Evolutionary conservation across 2,888 invertebrate genomes (phyloP), one percentile per base, ranked within the genome.

Genomic region (Amphipyra berbera): DNA sequence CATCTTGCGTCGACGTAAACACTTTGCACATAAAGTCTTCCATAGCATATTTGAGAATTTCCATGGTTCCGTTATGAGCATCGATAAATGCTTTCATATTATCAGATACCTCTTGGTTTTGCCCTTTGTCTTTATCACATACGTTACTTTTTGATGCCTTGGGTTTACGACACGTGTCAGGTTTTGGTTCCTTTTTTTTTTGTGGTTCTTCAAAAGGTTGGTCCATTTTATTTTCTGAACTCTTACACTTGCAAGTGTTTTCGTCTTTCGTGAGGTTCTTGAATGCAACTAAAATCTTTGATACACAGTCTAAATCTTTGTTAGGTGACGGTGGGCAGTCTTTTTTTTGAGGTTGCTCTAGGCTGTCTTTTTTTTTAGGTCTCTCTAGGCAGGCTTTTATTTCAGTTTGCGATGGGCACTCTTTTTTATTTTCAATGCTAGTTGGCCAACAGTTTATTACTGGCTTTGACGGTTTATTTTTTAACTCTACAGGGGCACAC

Each of bases 11-110:
- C 41, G 78, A 81, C 6, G 70, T 76, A 56, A 81, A 87, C 1
- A 86, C 79, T 66, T 84, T 88, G 3, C 77, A 82, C 1, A 88
- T 69, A 21, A 90, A 79, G 61, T 86, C 86, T 76, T 86, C 82
- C 63, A 89, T 82, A 3, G 88, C 86, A 35, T 66, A 61, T 78
- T 84, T 88, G 6, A 91, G 79, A 0, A 82, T 84, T 6, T 77
- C 64, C 41, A 90, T 63, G 0, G 89, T 82, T 72, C 84, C 73
- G 15, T 64, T 69, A 56, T 86, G 84, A 30, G 75, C 69, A 3
- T 84, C 70, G 0, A 78, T 12, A 14, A 82, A 65, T 8, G 61
- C 0, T 54, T 54, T 53, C 13, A 48, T 8, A 13, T 1, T 49
- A 10, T 33, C 15, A 8, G 10, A 8, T 12, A 30, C 10, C 3